Base-by-base conservation (phyloP, 2,888 invertebrate genomes). In the Trichopoda pennipes region DNA sequence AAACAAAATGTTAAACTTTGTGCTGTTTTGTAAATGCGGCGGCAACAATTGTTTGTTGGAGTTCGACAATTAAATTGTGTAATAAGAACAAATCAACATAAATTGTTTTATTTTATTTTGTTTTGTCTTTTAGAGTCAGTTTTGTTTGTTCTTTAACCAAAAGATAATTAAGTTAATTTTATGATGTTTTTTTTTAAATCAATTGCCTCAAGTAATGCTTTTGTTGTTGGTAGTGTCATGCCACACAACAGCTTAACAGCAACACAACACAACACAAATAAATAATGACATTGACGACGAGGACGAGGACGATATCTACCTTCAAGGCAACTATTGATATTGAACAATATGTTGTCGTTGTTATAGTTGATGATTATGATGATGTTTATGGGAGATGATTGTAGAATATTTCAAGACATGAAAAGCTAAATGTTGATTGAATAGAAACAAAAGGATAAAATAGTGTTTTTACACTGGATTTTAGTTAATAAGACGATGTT, bases 91-190 rank as follows among this genome's bases (percentile, higher is more conserved):
- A 55, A 77, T 69, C 42, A 38, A 77, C 53, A 44, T 56, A 61
- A 69, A 63, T 77, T 77, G 44, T 77, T 55, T 77, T 55, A 23
- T 69, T 69, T 61, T 12, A 55, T 66, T 51, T 56, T 44, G 32
- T 28, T 21, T 35, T 42, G 1, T 44, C n/a, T n/a, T 16, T 44
- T 44, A n/a, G 14, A 35, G 49, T 44, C 32, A n/a, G 42, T 44
- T 80, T 81, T 81, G 69, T 78, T 82, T 79, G 66, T 79, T 79
- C 75, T 72, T 72, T 23, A 72, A 56, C 74, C 42, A 76, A 68
- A 82, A 79, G 70, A 68, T 79, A 79, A 82, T 82, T 82, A 82
- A 82, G 66, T 79, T 82, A 82, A 82, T 82, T 82, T 82, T 79
- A 76, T 79, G 82, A 79, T 79, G 82, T 75, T 82, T 79, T 75